Evolutionary conservation across 2,888 invertebrate species (phyloP).

Genomic region (Parascotia fuliginaria): DNA sequence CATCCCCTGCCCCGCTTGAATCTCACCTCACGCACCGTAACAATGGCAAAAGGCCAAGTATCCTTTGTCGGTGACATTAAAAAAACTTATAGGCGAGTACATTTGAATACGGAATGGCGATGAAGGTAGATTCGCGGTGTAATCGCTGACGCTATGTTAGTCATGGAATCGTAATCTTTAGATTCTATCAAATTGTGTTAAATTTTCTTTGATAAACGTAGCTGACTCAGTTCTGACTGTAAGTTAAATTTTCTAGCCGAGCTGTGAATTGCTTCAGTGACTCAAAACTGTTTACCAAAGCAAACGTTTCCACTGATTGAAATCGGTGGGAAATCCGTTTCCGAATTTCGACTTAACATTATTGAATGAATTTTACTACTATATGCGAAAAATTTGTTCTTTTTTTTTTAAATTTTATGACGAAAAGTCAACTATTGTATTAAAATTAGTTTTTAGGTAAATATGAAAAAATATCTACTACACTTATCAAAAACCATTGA

Average conservation of each 20-base stretch:
- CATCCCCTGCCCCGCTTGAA: slow-evolving; percentile 60
- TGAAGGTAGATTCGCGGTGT: slow-evolving; percentile 19
- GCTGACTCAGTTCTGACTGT: slow-evolving; percentile 15
- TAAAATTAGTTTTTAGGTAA: too few species aligned
- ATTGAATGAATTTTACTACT: not conserved
- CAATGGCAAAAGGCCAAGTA: slow-evolving; percentile 80
- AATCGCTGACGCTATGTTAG: slow-evolving; percentile 9
- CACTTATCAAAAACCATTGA: too few species aligned
- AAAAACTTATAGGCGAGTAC: slow-evolving; percentile 40
- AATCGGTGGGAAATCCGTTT: slow-evolving; percentile 29
- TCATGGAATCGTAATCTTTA: slow-evolving; percentile 26
- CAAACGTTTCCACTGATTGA: slow-evolving; percentile 33
- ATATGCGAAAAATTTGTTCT: too few species aligned
- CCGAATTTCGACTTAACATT: slow-evolving; percentile 18
- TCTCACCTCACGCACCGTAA: slow-evolving; percentile 78
- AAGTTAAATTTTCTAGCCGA: slow-evolving; percentile 18
- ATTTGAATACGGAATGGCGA: slow-evolving; percentile 38
- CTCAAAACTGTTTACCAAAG: slow-evolving; percentile 40
- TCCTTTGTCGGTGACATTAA: slow-evolving; percentile 49
- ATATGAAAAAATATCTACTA: too few species aligned
- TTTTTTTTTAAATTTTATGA: too few species aligned
- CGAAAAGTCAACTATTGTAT: too few species aligned
- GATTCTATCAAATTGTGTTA: slow-evolving; percentile 9
- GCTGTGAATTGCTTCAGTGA: slow-evolving; percentile 32
- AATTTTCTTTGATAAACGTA: slow-evolving; percentile 10